Base-by-base conservation (phyloP, 2,888 invertebrate species). In the Lepidocyrtinus sp. region DNA sequence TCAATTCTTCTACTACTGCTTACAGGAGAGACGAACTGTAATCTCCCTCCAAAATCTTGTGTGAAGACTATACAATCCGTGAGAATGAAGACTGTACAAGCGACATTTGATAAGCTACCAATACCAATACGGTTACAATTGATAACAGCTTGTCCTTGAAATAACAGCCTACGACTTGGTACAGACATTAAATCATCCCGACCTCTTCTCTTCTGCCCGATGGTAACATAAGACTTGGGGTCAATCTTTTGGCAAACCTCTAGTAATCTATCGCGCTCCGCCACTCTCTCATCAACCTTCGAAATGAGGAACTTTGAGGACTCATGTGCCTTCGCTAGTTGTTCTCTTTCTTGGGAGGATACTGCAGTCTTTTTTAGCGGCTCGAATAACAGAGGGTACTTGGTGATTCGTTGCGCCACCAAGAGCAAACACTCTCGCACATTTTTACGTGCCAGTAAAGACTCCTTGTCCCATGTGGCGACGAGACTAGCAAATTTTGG, bases 371-470 rank as follows among this genome's bases (percentile, higher is more conserved):
- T 98, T 75, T 97, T 92, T 61, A 98, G 89, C 0, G 97, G 96
- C 88, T 98, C 98, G 82, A 98, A 92, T 1, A 98, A 90, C 25
- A 97, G 89, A 0, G 98, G 98, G 90, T 98, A 98, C 88, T 98
- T 98, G 15, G 98, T 98, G 61, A 98, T 91, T 85, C 98, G 91
- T 89, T 98, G 98, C 0, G 98, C 97, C 15, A 98, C 97, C 89
- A 97, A 95, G 77, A 98, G 89, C 87, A 98, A 95, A 88, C 97
- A 98, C 89, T 98, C 98, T 0, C 97, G 97, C 70, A 98, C 96
- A 81, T 97, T 97, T 90, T 97, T 96, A 89, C 97, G 96, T 90
- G 97, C 95, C 78, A 97, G 91, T 87, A 97, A 89, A 3, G 95
- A 95, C 76, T 87, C 85, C 69, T 86, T 86, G 68, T 74, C 84